Percentiles rank a stretch among this genome's conserved stretches.
These are phyloP conservation scores for Tipula vernalis DNA, from an alignment of 2,888 invertebrate species.

Conservation along the genomic window DNA sequence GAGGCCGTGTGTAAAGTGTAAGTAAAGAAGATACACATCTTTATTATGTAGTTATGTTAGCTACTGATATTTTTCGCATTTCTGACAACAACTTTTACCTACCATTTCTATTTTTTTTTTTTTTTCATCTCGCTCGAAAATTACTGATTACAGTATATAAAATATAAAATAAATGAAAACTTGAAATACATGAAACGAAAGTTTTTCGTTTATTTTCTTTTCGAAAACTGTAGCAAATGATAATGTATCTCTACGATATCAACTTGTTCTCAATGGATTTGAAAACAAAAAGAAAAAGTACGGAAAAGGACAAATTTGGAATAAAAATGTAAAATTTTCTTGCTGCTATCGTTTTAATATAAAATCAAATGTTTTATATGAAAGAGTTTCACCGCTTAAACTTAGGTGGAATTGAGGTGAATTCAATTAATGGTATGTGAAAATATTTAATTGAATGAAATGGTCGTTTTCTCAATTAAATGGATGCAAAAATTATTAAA, in stretches of 20 bases:
- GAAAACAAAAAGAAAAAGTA: too few species aligned
- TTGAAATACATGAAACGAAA: not conserved
- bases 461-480: too few species aligned
- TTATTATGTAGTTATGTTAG: not conserved
- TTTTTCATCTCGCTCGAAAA: not conserved
- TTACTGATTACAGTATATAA: not conserved
- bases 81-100: not conserved
- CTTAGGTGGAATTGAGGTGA: not conserved
- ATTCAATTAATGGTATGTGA: too few species aligned
- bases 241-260: not conserved
- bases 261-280: too few species aligned
- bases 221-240: not conserved
- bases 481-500: too few species aligned
- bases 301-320: not conserved
- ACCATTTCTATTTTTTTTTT: not conserved
- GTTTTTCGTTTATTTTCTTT: not conserved
- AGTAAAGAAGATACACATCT: not conserved
- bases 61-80: not conserved
- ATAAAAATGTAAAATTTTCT: too few species aligned
- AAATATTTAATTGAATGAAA: too few species aligned
- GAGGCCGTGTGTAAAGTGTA: not conserved
- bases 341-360: not conserved
- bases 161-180: not conserved
- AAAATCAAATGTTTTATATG: too few species aligned
- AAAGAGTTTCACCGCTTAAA: not conserved